Conservation (phyloP, 2,888 invertebrate genomes). For the Rhingia rostrata region DNA sequence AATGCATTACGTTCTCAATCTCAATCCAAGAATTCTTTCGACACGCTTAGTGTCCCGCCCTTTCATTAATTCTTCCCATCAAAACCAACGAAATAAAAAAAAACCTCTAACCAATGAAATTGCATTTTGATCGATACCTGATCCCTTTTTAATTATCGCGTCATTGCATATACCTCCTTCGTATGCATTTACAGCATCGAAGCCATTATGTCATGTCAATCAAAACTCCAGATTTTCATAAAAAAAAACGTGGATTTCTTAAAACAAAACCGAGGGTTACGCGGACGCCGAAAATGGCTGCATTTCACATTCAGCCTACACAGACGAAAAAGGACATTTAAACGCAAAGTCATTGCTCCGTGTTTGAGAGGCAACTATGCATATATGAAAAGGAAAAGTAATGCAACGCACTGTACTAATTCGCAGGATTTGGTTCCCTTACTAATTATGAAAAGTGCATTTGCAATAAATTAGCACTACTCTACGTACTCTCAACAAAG, state of each 20-base stretch:
- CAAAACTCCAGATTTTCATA: constrained; percentile 37
- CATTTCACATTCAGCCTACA: not conserved
- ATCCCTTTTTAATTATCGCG: constrained; percentile 52
- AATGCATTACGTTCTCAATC: too few species aligned
- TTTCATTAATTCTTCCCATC: not conserved
- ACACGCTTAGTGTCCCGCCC: not conserved
- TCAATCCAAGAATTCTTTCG: not conserved
- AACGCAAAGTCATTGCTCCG: constrained; percentile 30
- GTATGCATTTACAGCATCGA: constrained; percentile 33
- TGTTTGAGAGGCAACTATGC: not conserved
- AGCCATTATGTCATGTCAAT: constrained; percentile 57
- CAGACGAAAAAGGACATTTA: constrained; percentile 7
- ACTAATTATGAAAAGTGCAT: constrained; percentile 53
- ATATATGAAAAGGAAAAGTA: not conserved
- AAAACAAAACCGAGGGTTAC: constrained; percentile 22
- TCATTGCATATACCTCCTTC: constrained; percentile 4
- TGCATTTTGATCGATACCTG: constrained; percentile 57
- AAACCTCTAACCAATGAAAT: constrained; percentile 49
- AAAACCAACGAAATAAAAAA: not conserved
- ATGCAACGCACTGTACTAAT: constrained; percentile 24
- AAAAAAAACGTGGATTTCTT: not conserved
- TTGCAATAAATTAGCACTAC: constrained; percentile 55
- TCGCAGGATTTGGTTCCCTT: constrained; percentile 25
- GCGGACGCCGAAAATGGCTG: constrained; percentile 55
- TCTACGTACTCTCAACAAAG: constrained; percentile 29